Evolutionary conservation across 2,888 invertebrate species (phyloP), one percentile per base, ranked within the genome.

Genomic region (Rhogogaster chlorosoma): DNA sequence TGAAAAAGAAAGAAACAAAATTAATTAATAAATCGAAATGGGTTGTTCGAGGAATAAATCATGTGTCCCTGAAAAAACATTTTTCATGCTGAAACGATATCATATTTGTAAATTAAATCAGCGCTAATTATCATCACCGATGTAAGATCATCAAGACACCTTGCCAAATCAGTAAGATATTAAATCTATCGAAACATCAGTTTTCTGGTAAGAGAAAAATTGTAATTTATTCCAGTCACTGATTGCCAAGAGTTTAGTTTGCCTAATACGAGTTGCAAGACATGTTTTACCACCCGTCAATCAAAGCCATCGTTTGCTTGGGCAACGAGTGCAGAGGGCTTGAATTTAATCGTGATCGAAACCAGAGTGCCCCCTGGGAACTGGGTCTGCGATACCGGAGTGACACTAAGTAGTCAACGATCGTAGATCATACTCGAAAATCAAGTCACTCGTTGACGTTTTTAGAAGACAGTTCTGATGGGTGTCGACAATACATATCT

Each of bases 311-410:
- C 67, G 83, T 83, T 83, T 67, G 83, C 67, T 83, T 67, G 32
- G 67, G 83, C 83, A 83, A 83, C 83, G 45, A 42, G 32, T 26
- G 67, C 32, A 22, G 67, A 83, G 29, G 45, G 67, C 45, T 67
- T 26, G 67, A 67, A 67, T 83, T 67, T 83, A 38, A 83, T 83
- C 83, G 83, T 67, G 83, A 83, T 83, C 70, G 32, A 32, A 83
- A 83, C 83, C 45, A 83, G 67, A 83, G 83, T 83, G 83, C 83
- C 83, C 83, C 70, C 29, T 83, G 83, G 83, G 83, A 83, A 83
- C 49, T 83, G 83, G 83, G 83, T 83, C 83, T 67, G 18, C 49
- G 67, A 67, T 45, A 45, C n/a, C 18, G 70, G 42, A 45, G 67
- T 83, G 83, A 83, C 83, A 83, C 67, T 36, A 12, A 15, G 45